phyloP scores from a whole-genome alignment of 2,797 vertebrate species.

The Chaetophractus vellerosus region DNA sequence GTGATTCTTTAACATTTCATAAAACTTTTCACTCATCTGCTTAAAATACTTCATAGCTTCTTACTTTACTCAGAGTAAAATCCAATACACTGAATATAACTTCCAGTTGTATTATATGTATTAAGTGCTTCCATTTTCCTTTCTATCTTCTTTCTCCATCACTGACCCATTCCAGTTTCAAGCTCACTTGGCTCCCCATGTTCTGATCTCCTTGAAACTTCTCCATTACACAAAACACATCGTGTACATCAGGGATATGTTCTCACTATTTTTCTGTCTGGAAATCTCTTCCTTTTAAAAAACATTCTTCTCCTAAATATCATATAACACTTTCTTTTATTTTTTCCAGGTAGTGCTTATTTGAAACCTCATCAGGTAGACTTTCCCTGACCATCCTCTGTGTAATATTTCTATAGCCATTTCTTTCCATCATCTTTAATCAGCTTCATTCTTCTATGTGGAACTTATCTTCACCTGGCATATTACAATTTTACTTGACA shows the following conservation, averaged over 20 bases:
- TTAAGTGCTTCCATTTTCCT: too few species aligned
- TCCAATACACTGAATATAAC: not conserved
- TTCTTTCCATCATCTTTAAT: not conserved
- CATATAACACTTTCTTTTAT: not conserved
- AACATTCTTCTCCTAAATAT: not conserved
- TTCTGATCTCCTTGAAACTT: not conserved
- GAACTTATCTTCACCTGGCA: not conserved
- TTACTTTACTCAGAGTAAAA: not conserved
- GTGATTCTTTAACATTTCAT: not conserved
- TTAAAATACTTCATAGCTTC: not conserved
- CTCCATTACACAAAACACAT: not conserved
- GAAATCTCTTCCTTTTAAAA: not conserved
- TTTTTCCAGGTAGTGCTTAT: not conserved
- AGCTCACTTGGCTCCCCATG: too few species aligned
- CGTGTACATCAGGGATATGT: not conserved
- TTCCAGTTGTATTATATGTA: not conserved
- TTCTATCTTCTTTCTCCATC: accelerated
- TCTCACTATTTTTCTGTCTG: not conserved
- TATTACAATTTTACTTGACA: not conserved
- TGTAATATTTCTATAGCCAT: too few species aligned
- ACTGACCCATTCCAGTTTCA: not conserved
- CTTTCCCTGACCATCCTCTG: not conserved
- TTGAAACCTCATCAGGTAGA: not conserved
- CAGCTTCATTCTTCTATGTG: not conserved
- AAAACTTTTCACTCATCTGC: not conserved